Evolutionary conservation across 2,113 vertebrate genomes (phyloP).

Genomic region (Nyctereutes procyonoides): DNA sequence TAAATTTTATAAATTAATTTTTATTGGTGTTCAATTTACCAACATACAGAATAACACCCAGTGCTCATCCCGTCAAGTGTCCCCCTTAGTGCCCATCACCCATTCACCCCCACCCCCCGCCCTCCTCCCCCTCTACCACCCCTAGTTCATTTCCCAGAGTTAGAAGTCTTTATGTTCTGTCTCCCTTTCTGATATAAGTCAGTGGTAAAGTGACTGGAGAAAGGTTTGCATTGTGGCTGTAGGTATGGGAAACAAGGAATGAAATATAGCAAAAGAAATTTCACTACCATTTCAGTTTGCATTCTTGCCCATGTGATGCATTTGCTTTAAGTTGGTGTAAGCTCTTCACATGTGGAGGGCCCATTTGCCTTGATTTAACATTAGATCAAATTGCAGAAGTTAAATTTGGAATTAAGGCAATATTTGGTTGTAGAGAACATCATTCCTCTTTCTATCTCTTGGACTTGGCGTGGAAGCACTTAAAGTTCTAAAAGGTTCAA

Average conservation of each 20-base stretch:
- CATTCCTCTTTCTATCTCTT: slow-evolving; percentile 47
- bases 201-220: background rate
- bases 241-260: slow-evolving; percentile 21
- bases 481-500: slow-evolving; percentile 66
- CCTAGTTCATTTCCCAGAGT: no score
- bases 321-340: slow-evolving; percentile 41
- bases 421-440: slow-evolving; percentile 50
- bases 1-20: no score
- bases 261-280: background rate
- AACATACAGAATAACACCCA: no score
- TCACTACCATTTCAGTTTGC: background rate
- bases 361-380: slow-evolving; percentile 43
- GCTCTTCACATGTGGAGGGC: background rate
- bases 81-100: no score
- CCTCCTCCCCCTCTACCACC: no score
- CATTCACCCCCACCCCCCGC: no score
- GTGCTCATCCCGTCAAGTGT: no score
- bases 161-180: no score
- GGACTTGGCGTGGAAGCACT: slow-evolving; percentile 50
- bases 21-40: no score
- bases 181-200: no score
- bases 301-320: background rate
- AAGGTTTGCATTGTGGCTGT: background rate
- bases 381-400: slow-evolving; percentile 70
- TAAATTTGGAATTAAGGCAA: slow-evolving; percentile 72